These are phyloP conservation scores for Muscicapa striata DNA, from an alignment of 2,797 vertebrate genomes.

Conservation along the genomic window DNA sequence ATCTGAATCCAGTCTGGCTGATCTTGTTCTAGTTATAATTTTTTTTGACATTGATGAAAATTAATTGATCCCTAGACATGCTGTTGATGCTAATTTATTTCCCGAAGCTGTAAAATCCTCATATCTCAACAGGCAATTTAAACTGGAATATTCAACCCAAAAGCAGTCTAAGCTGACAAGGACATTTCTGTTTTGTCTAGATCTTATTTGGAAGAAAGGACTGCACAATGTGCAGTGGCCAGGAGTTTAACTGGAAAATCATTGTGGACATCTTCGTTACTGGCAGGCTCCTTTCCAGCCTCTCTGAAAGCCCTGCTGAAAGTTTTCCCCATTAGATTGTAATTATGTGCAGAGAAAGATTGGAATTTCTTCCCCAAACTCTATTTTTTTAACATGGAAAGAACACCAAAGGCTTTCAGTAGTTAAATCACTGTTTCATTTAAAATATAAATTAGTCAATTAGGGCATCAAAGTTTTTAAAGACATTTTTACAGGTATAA, in stretches of 20 bases:
- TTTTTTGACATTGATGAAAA: background rate
- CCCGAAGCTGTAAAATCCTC: background rate
- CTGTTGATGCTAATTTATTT: background rate
- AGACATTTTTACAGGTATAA: background rate
- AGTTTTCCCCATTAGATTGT: background rate
- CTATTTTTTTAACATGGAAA: background rate
- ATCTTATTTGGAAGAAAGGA: background rate
- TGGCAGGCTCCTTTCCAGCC: background rate
- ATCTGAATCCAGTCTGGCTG: background rate
- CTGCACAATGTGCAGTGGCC: background rate
- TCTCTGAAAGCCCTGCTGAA: background rate
- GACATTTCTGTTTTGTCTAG: background rate
- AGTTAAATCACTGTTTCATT: background rate
- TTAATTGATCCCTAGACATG: slow-evolving; percentile 10
- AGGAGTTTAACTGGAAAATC: background rate
- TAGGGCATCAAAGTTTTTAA: background rate
- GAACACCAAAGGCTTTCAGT: background rate
- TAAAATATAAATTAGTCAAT: background rate
- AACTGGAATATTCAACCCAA: background rate
- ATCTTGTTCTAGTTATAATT: background rate
- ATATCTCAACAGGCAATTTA: background rate
- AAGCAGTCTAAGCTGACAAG: background rate
- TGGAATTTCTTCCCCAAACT: background rate
- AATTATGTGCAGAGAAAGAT: background rate
- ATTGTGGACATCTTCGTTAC: background rate